Evolutionary conservation across 2,888 invertebrate genomes (phyloP).

Genomic region (Amphipyra tragopoginis): DNA sequence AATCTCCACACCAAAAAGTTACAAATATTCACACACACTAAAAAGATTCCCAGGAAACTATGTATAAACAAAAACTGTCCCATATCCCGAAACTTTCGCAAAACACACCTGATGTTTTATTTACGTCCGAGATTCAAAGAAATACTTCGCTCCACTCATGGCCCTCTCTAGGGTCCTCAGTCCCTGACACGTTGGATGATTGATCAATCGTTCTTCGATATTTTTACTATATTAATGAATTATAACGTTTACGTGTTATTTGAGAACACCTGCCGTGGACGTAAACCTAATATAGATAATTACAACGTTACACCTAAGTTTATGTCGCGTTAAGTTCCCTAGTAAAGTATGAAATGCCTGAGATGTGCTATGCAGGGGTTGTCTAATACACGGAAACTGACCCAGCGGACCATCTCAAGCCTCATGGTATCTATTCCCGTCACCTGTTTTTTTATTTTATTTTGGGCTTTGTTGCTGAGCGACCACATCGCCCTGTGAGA

Average conservation of each 20-base stretch:
- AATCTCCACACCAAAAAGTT: slow-evolving; percentile 1
- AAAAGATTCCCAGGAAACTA: slow-evolving; percentile 6
- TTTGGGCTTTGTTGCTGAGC: too few species aligned
- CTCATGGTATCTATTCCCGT: too few species aligned
- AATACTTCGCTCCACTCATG: slow-evolving; percentile 13
- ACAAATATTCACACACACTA: neutral
- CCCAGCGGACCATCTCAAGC: too few species aligned
- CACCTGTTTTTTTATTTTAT: too few species aligned
- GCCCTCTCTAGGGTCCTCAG: slow-evolving; percentile 43
- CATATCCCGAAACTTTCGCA: slow-evolving; percentile 14
- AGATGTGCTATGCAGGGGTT: too few species aligned
- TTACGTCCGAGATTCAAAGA: slow-evolving; percentile 51
- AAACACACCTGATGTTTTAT: slow-evolving; percentile 52
- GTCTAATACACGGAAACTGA: too few species aligned
- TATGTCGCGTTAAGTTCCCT: too few species aligned
- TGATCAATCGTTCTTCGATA: slow-evolving; percentile 72
- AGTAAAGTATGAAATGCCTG: too few species aligned
- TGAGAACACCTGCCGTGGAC: neutral
- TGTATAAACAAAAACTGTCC: slow-evolving; percentile 25
- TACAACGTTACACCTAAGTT: too few species aligned
- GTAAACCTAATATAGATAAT: neutral
- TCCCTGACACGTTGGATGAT: slow-evolving; percentile 66
- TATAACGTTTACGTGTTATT: slow-evolving; percentile 43
- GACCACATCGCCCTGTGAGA: too few species aligned
- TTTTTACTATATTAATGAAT: slow-evolving; percentile 62